These are phyloP conservation scores for Dendrocincla fuliginosa DNA, from an alignment of 2,797 vertebrate genomes.

Conservation along the genomic window DNA sequence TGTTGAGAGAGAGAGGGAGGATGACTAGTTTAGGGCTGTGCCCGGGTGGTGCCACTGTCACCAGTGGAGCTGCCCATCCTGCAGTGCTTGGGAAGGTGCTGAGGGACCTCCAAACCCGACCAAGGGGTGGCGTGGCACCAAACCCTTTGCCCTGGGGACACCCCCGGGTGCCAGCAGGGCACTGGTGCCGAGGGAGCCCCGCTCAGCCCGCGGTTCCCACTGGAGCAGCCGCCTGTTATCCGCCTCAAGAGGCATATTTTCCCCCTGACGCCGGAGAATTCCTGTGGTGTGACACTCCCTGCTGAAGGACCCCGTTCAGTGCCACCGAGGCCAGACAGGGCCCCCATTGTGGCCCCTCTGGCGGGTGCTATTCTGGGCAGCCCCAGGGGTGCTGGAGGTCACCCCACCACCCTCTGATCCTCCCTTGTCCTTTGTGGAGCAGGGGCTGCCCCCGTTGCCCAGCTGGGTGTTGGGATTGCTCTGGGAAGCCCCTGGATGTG, in stretches of 20 bases:
- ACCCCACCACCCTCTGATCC: neutral
- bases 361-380: conserved; percentile 74
- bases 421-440: neutral
- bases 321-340: conserved; percentile 68
- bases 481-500: neutral
- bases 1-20: neutral
- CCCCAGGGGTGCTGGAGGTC: conserved; percentile 46
- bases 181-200: neutral
- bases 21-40: neutral
- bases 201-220: conserved; percentile 10
- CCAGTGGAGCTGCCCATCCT: neutral
- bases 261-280: conserved; percentile 75
- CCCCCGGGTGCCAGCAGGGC: rapidly evolving
- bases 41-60: rapidly evolving
- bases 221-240: conserved; percentile 19
- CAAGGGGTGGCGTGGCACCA: rapidly evolving
- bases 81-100: neutral
- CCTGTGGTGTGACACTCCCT: conserved; percentile 72
- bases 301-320: conserved; percentile 71
- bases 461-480: neutral
- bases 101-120: neutral
- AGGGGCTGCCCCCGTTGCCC: neutral
- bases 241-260: conserved; percentile 71
- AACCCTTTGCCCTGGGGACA: neutral
- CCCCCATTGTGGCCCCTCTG: conserved; percentile 70